Conservation (phyloP, 2,797 vertebrate species). For the Myotis myotis region DNA sequence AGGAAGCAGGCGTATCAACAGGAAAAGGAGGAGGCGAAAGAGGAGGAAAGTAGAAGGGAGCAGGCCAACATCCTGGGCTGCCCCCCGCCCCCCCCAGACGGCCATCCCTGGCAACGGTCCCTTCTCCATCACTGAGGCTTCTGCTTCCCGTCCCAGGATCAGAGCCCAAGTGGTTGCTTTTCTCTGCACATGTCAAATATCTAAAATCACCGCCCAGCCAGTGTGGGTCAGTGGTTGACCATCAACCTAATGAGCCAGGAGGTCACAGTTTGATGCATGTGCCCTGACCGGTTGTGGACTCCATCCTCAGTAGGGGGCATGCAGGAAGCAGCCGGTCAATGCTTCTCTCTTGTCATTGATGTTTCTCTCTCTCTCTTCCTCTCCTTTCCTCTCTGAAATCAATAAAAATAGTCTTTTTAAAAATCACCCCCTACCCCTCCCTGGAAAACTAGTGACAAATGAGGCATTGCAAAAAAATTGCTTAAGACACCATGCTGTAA, state of each 20-base stretch:
- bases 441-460: neutral
- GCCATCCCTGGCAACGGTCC: neutral
- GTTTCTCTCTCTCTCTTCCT: too few relatives aligned
- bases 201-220: neutral
- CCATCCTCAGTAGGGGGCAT: too few relatives aligned
- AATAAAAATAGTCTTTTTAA: too few relatives aligned
- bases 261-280: too few relatives aligned
- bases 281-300: too few relatives aligned
- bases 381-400: too few relatives aligned
- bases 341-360: too few relatives aligned
- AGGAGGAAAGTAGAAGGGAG: slow-evolving; percentile 6
- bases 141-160: neutral
- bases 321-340: too few relatives aligned
- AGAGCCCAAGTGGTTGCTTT: neutral
- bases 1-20: slow-evolving; percentile 68
- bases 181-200: neutral
- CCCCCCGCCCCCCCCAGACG: neutral
- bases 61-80: slow-evolving; percentile 13
- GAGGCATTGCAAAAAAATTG: neutral
- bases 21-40: slow-evolving; percentile 53
- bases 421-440: neutral
- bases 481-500: neutral
- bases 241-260: too few relatives aligned
- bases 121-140: rapidly evolving
- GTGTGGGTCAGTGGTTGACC: too few relatives aligned